Percentiles rank a stretch among this genome's conserved stretches.
Evolutionary conservation across 2,797 vertebrate genomes (phyloP).

Genomic region (Mallotus villosus): DNA sequence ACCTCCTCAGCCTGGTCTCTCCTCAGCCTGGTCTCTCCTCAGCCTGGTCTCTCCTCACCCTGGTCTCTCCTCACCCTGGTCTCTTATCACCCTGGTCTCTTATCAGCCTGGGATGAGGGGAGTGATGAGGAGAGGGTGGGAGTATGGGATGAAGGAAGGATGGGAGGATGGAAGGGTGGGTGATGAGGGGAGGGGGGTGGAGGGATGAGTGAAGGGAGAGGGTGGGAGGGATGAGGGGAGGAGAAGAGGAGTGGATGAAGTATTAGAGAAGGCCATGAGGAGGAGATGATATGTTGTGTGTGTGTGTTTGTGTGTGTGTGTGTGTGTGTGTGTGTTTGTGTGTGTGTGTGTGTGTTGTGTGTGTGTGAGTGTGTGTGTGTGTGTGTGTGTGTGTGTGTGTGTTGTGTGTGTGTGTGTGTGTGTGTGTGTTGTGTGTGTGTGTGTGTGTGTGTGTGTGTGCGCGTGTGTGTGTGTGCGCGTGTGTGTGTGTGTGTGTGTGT

Average conservation of each 20-base stretch:
- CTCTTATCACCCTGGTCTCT: too few species aligned
- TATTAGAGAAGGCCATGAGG: not conserved
- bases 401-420: conserved; percentile 36
- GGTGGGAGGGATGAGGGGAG: not conserved
- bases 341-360: not conserved
- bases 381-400: conserved; percentile 21
- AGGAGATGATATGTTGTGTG: not conserved
- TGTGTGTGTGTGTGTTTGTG: not conserved
- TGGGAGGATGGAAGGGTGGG: conserved; percentile 36
- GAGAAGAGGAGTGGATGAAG: not conserved
- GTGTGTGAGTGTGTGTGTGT: not conserved
- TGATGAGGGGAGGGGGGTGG: conserved; percentile 21
- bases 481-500: not conserved
- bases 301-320: not conserved
- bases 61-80: too few species aligned
- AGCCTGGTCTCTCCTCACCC: too few species aligned
- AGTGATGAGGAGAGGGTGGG: not conserved
- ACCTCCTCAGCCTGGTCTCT: too few species aligned
- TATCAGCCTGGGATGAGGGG: too few species aligned
- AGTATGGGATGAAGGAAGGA: conserved; percentile 8
- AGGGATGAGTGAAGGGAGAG: conserved; percentile 1
- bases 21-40: too few species aligned
- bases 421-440: not conserved
- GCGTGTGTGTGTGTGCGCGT: not conserved
- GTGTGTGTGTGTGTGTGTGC: not conserved